Percentiles rank a stretch among this genome's conserved stretches.
phyloP scores from a whole-genome alignment of 2,888 invertebrate species.

The Homarus gammarus region DNA sequence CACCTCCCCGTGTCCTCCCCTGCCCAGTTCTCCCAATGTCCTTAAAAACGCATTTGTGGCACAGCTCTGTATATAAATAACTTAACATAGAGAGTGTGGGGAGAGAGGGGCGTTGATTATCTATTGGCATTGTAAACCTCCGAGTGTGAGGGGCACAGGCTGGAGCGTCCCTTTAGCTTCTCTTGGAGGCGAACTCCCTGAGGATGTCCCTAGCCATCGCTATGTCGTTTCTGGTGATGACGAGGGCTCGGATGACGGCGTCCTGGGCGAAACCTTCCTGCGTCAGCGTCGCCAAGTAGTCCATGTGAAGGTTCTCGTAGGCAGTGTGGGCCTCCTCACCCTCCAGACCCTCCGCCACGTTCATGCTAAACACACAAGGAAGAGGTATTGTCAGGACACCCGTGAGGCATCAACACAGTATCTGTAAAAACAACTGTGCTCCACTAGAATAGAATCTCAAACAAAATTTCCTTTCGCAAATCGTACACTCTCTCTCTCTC shows the following conservation, averaged over 20 bases:
- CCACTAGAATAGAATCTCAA: too few species aligned
- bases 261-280: slow-evolving; percentile 94
- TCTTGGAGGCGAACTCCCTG: slow-evolving; percentile 87
- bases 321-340: slow-evolving; percentile 79
- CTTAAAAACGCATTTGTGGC: not conserved
- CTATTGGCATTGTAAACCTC: too few species aligned
- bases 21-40: not conserved
- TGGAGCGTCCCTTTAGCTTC: slow-evolving; percentile 45
- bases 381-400: not conserved
- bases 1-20: not conserved
- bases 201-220: slow-evolving; percentile 97
- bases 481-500: too few species aligned
- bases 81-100: not conserved
- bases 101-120: slow-evolving; percentile 21
- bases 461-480: too few species aligned
- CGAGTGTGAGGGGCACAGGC: not conserved
- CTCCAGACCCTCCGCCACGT: slow-evolving; percentile 43
- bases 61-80: not conserved
- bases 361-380: slow-evolving; percentile 31
- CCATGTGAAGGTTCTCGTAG: slow-evolving; percentile 94
- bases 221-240: slow-evolving; percentile 94
- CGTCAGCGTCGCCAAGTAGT: slow-evolving; percentile 92
- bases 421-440: too few species aligned
- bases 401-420: too few species aligned
- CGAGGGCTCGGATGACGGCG: slow-evolving; percentile 93